phyloP scores from a whole-genome alignment of 2,797 vertebrate species.

The Oreochromis grahami region DNA sequence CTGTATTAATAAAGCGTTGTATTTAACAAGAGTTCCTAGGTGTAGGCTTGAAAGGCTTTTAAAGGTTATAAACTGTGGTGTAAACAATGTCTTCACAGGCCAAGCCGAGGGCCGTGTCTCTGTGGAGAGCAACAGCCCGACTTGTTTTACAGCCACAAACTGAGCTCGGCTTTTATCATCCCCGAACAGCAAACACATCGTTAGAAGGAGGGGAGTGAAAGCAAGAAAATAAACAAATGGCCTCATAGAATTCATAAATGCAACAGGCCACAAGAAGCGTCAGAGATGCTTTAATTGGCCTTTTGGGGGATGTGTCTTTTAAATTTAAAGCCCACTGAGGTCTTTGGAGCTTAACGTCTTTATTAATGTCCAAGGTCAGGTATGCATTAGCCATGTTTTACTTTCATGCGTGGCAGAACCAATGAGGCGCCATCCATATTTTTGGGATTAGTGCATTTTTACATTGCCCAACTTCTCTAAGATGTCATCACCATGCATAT shows the following conservation, averaged over 20 bases:
- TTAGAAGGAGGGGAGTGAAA: slow-evolving; percentile 35
- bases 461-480: slow-evolving; percentile 10
- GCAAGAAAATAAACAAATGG: slow-evolving; percentile 53
- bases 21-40: slow-evolving; percentile 59
- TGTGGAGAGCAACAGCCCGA: slow-evolving; percentile 27
- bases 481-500: slow-evolving; percentile 1
- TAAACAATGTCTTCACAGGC: slow-evolving; percentile 63
- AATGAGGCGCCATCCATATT: not conserved
- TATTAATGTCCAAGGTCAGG: slow-evolving; percentile 18
- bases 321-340: slow-evolving; percentile 13
- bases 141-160: slow-evolving; percentile 53
- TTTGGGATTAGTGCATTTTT: slow-evolving; percentile 10
- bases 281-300: slow-evolving; percentile 60
- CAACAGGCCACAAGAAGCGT: slow-evolving; percentile 24
- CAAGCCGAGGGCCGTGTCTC: slow-evolving; percentile 46
- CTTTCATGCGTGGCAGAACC: slow-evolving; percentile 18
- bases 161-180: slow-evolving; percentile 59
- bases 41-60: slow-evolving; percentile 50
- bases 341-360: not conserved
- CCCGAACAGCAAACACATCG: slow-evolving; percentile 40
- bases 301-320: slow-evolving; percentile 32
- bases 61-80: slow-evolving; percentile 62
- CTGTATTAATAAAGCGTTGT: slow-evolving; percentile 53
- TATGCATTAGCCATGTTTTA: slow-evolving; percentile 18
- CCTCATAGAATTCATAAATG: slow-evolving; percentile 47